Conservation (phyloP, 2,888 invertebrate species). For the Tolmerus cingulatus region DNA sequence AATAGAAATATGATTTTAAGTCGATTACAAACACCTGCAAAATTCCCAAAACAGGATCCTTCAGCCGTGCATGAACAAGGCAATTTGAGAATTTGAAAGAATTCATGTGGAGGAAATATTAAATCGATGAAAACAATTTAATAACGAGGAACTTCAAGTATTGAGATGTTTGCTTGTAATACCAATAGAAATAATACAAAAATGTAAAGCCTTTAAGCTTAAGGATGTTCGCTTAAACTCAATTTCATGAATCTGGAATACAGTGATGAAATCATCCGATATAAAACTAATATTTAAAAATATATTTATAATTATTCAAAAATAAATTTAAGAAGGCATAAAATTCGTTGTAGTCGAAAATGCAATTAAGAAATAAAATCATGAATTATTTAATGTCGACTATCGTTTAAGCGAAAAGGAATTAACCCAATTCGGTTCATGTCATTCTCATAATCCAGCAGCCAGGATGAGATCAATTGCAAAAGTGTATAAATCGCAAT, state of each 20-base stretch:
- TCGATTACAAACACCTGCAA: neutral
- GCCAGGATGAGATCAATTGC: neutral
- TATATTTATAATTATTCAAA: too few relatives aligned
- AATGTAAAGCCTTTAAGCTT: neutral
- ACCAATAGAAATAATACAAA: neutral
- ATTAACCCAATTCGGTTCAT: neutral
- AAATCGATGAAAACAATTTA: neutral
- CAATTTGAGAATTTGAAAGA: neutral
- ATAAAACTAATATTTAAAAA: too few relatives aligned
- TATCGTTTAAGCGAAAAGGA: neutral
- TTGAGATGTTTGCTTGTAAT: neutral
- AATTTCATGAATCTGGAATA: too few relatives aligned
- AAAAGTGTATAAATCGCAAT: neutral
- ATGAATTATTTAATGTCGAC: neutral
- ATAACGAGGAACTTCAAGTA: neutral
- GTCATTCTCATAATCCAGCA: neutral
- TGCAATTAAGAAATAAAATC: neutral
- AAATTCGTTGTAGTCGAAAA: neutral
- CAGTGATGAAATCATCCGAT: too few relatives aligned
- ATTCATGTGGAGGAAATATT: neutral
- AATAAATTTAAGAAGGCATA: too few relatives aligned
- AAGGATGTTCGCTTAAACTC: neutral
- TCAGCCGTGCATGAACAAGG: neutral
- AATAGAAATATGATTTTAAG: neutral
- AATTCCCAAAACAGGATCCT: neutral